phyloP scores from a whole-genome alignment of 92 coral and sea anemone genomes.

The Pocillopora grandis region DNA sequence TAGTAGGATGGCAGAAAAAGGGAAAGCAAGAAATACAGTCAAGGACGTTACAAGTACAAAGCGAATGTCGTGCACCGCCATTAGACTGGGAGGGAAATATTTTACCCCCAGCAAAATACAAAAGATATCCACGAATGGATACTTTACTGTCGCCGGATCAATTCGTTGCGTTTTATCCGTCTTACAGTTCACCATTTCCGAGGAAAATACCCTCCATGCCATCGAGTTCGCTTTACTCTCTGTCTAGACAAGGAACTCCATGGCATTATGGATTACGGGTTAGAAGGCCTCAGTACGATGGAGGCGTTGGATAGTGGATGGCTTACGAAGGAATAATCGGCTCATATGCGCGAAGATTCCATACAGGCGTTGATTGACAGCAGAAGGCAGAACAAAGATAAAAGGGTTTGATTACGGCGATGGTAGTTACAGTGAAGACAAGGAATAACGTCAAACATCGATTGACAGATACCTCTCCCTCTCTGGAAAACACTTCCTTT shows the following conservation, averaged over 20 bases:
- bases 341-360: not conserved
- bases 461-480: too few species aligned
- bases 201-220: slow-evolving; percentile 16
- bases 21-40: slow-evolving; percentile 53
- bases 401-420: too few species aligned
- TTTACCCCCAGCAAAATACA: slow-evolving; percentile 63
- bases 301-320: not conserved
- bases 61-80: slow-evolving; percentile 87
- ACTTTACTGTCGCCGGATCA: slow-evolving; percentile 18
- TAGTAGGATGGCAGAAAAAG: slow-evolving; percentile 52
- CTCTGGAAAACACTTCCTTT: too few species aligned
- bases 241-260: slow-evolving; percentile 45
- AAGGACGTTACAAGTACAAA: slow-evolving; percentile 48
- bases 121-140: slow-evolving; percentile 54
- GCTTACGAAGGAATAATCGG: too few species aligned
- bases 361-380: not conserved
- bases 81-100: slow-evolving; percentile 77
- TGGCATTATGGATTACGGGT: slow-evolving; percentile 66
- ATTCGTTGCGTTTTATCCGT: slow-evolving; percentile 17
- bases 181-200: slow-evolving; percentile 8
- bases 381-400: too few species aligned
- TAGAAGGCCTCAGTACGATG: slow-evolving; percentile 22
- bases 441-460: not conserved
- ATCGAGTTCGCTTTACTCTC: slow-evolving; percentile 32
- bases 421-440: too few species aligned